These are phyloP conservation scores for Seladonia tumulorum DNA, from an alignment of 2,888 invertebrate genomes.

Conservation along the genomic window DNA sequence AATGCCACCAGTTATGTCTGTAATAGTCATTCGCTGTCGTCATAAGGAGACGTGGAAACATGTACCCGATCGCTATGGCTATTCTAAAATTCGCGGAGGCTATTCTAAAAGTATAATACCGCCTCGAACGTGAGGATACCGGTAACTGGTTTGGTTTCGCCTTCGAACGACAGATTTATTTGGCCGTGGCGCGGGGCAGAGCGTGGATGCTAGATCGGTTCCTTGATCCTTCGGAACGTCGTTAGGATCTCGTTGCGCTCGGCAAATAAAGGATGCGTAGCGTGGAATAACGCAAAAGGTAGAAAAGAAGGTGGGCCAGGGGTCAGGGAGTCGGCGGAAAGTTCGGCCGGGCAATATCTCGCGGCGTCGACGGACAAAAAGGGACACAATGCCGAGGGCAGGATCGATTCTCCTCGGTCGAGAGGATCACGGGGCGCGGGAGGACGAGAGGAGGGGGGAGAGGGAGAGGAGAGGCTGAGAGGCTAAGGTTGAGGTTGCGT, in stretches of 20 bases:
- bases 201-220: slow-evolving; percentile 7
- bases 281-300: slow-evolving; percentile 42
- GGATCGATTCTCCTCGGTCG: slow-evolving; percentile 83
- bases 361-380: slow-evolving; percentile 80
- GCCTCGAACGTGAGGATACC: not conserved
- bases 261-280: slow-evolving; percentile 53
- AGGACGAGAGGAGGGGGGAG: slow-evolving; percentile 57
- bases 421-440: slow-evolving; percentile 67
- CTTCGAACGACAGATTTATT: slow-evolving; percentile 11
- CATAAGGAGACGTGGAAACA: not conserved
- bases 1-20: not conserved
- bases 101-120: not conserved
- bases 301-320: slow-evolving; percentile 54
- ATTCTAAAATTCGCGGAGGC: not conserved
- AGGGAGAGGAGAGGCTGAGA: slow-evolving; percentile 55
- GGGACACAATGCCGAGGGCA: slow-evolving; percentile 81
- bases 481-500: slow-evolving; percentile 55
- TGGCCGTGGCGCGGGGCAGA: not conserved
- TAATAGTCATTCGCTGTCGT: not conserved
- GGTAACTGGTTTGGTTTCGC: slow-evolving; percentile 2
- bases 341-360: slow-evolving; percentile 78
- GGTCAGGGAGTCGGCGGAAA: slow-evolving; percentile 74
- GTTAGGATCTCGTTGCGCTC: slow-evolving; percentile 63
- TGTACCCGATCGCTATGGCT: not conserved
- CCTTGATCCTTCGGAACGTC: slow-evolving; percentile 39